These are phyloP conservation scores for Macropus fuliginosus DNA, from an alignment of 2,797 vertebrate genomes.

Conservation along the genomic window DNA sequence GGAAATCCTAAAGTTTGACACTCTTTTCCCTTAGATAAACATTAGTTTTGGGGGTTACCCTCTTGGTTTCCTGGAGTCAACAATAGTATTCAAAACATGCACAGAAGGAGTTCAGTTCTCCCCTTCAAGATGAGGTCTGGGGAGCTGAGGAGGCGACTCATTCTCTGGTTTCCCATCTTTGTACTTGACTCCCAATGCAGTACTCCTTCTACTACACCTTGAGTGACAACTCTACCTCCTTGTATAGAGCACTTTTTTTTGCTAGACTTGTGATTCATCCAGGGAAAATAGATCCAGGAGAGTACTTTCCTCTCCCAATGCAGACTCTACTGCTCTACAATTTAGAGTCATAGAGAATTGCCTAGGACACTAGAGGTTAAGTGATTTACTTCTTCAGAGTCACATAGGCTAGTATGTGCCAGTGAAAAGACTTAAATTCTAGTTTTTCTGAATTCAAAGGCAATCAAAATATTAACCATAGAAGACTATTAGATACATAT, in stretches of 20 bases:
- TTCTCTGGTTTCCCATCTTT: background rate
- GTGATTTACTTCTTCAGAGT: background rate
- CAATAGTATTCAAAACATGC: background rate
- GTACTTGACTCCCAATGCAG: background rate
- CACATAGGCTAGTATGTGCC: too few relatives aligned
- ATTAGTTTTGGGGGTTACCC: background rate
- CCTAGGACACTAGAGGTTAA: background rate
- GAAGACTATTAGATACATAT: background rate
- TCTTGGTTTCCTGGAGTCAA: background rate
- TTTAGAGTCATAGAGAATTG: background rate
- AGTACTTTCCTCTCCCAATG: background rate
- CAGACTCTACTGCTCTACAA: background rate
- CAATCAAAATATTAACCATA: background rate
- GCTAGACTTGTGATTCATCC: too few relatives aligned
- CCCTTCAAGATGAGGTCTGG: background rate
- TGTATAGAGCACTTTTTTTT: too few relatives aligned
- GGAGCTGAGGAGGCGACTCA: background rate
- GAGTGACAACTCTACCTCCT: too few relatives aligned
- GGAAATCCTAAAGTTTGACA: background rate
- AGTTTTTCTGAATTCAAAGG: background rate
- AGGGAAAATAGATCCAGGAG: background rate
- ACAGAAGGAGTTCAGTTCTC: background rate
- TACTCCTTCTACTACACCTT: background rate
- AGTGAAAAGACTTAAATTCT: background rate
- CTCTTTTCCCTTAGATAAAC: background rate